Evolutionary conservation across 2,113 vertebrate genomes (phyloP).

Genomic region (Xyliphius kryptos): DNA sequence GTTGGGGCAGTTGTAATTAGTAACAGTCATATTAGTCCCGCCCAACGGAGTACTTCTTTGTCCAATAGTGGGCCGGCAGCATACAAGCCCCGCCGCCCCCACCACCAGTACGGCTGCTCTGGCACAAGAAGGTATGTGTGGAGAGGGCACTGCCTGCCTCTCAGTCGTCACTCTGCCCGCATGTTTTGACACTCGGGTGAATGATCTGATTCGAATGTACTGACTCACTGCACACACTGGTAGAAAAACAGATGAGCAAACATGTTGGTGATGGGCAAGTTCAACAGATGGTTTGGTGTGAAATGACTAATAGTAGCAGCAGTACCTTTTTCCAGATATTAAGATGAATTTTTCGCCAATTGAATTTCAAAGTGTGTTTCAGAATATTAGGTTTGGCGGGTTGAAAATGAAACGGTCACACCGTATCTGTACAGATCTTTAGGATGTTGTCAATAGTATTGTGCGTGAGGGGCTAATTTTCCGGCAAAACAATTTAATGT

Average conservation of each 20-base stretch:
- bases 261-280: conserved; percentile 18
- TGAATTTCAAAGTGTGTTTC: too few relatives aligned
- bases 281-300: conserved; percentile 7
- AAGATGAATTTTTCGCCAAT: too few relatives aligned
- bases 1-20: conserved; percentile 21
- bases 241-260: conserved; percentile 23
- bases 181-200: conserved; percentile 58
- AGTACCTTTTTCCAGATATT: too few relatives aligned
- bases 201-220: conserved; percentile 38
- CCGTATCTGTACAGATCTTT: background rate
- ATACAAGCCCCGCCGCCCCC: conserved; percentile 88
- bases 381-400: background rate
- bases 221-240: conserved; percentile 43
- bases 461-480: too few relatives aligned
- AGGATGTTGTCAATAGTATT: background rate
- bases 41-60: conserved; percentile 77
- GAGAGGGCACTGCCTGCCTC: conserved; percentile 49
- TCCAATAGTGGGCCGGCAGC: conserved; percentile 94
- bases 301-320: background rate
- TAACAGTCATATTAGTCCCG: conserved; percentile 50
- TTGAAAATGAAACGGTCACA: background rate
- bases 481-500: too few relatives aligned
- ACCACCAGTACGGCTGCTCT: conserved; percentile 87
- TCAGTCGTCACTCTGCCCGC: conserved; percentile 58
- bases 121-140: conserved; percentile 89